These are phyloP conservation scores for Agrotis ipsilon DNA, from an alignment of 2,888 invertebrate genomes.

Conservation along the genomic window DNA sequence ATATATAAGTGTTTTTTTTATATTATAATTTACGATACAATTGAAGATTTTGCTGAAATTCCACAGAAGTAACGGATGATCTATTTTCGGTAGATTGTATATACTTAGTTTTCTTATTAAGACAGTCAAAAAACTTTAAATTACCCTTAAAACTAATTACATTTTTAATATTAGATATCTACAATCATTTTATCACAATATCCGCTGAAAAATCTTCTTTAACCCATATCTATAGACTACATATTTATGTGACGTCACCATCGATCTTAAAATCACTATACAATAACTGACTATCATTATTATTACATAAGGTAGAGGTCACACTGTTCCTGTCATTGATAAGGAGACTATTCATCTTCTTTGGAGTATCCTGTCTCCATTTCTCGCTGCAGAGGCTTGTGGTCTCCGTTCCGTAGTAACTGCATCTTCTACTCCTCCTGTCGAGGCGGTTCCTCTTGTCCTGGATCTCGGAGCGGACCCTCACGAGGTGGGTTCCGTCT, in stretches of 20 bases:
- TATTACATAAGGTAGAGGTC: constrained; percentile 70
- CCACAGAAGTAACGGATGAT: no score
- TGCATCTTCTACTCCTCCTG: constrained; percentile 69
- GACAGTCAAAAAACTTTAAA: background rate
- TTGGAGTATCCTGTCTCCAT: constrained; percentile 75
- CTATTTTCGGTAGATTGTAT: no score
- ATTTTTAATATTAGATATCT: constrained; percentile 11
- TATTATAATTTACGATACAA: no score
- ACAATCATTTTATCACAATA: constrained; percentile 37
- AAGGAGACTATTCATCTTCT: constrained; percentile 68
- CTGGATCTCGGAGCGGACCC: constrained; percentile 80
- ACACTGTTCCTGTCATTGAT: constrained; percentile 67
- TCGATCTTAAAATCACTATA: constrained; percentile 66
- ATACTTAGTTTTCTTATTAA: background rate
- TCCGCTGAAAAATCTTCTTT: background rate
- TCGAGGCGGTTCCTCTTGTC: constrained; percentile 70
- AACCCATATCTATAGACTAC: background rate
- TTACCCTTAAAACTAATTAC: background rate
- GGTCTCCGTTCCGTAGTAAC: constrained; percentile 78
- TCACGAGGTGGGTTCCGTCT: constrained; percentile 85
- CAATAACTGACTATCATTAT: constrained; percentile 74
- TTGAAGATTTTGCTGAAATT: no score
- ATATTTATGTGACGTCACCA: constrained; percentile 60
- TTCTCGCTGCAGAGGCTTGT: constrained; percentile 76
- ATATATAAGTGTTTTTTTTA: no score